phyloP scores from a whole-genome alignment of 2,797 vertebrate species.

The Denticeps clupeoides region DNA sequence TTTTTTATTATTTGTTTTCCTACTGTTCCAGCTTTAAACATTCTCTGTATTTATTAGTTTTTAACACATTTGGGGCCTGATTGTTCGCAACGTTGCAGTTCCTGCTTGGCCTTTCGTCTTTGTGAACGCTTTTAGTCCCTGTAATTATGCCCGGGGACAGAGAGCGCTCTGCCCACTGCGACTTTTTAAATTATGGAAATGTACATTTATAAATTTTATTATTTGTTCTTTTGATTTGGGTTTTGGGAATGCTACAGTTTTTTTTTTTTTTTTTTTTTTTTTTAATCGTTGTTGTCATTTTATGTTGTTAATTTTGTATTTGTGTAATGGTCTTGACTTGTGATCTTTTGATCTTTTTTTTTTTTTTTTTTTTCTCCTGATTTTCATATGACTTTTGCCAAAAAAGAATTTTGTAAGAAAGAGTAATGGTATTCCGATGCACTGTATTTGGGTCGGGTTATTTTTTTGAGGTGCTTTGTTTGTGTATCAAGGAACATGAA shows the following conservation, averaged over 20 bases:
- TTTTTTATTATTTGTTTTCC: constrained; percentile 52
- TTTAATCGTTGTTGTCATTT: too few species aligned
- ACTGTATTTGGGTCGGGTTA: constrained; percentile 18
- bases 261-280: constrained; percentile 29
- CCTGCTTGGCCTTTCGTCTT: constrained; percentile 20
- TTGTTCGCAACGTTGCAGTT: constrained; percentile 13
- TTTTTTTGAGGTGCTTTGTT: constrained; percentile 9
- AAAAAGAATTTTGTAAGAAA: constrained; percentile 23
- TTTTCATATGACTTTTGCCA: constrained; percentile 23
- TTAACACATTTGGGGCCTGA: constrained; percentile 14
- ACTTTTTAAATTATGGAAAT: constrained; percentile 20
- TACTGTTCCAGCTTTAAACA: constrained; percentile 63
- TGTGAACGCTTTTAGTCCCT: constrained; percentile 38
- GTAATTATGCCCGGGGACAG: too few species aligned
- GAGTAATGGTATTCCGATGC: too few species aligned
- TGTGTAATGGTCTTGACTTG: constrained; percentile 28
- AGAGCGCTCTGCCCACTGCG: too few species aligned
- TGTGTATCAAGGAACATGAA: constrained; percentile 21
- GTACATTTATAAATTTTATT: constrained; percentile 19
- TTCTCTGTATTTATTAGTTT: constrained; percentile 59
- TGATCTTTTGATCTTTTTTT: constrained; percentile 24
- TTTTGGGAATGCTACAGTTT: constrained; percentile 33
- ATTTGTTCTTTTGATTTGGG: constrained; percentile 8
- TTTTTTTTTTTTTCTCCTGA: constrained; percentile 8
- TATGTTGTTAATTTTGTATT: constrained; percentile 5